phyloP scores from a whole-genome alignment of 1,140 invertebrate species.

The Caenorhabditis inopinata region DNA sequence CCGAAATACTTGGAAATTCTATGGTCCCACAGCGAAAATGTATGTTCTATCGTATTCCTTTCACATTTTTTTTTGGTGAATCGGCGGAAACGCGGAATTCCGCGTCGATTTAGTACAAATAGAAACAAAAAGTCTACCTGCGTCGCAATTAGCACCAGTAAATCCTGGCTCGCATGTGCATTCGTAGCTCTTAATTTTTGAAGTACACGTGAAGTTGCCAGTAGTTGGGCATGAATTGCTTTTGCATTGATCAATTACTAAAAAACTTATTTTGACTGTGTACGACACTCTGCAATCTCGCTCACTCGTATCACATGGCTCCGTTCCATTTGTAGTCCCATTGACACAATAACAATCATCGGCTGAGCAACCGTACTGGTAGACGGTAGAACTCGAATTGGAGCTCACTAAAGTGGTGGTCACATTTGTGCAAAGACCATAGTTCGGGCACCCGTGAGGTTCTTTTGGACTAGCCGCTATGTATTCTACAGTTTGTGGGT shows the following conservation, averaged over 20 bases:
- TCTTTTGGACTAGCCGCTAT: background rate
- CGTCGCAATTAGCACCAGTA: background rate
- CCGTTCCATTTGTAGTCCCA: slow-evolving; percentile 2
- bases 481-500: background rate
- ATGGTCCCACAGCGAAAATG: no score
- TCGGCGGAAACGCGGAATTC: no score
- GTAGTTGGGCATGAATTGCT: background rate
- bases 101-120: no score
- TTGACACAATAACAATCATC: slow-evolving; percentile 2
- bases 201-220: background rate
- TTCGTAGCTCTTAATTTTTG: background rate
- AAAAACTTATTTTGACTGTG: no score
- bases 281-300: background rate
- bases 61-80: no score
- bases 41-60: no score
- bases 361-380: background rate
- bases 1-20: no score
- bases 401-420: background rate
- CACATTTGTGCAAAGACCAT: background rate
- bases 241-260: background rate
- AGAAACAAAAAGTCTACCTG: background rate
- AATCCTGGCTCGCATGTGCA: background rate
- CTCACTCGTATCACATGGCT: background rate
- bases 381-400: background rate
- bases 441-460: slow-evolving; percentile 21